Percentiles rank a stretch among this genome's conserved stretches.
phyloP scores from a whole-genome alignment of 2,888 invertebrate species.

The Drosophila falleni region DNA sequence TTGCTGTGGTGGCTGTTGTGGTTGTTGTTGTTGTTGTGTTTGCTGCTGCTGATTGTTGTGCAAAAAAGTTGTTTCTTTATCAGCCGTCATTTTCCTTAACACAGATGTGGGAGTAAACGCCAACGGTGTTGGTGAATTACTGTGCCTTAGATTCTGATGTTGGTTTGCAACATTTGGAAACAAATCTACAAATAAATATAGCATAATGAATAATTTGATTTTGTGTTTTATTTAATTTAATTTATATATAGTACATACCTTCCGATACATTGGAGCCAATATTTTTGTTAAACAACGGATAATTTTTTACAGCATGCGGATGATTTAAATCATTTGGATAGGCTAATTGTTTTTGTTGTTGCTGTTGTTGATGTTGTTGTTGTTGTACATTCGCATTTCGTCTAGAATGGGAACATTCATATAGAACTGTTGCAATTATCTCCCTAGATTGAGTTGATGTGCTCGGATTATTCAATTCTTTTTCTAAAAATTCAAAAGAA shows the following conservation, averaged over 20 bases:
- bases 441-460: constrained; percentile 69
- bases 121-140: constrained; percentile 89
- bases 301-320: constrained; percentile 29
- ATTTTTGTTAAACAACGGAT: constrained; percentile 38
- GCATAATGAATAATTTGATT: too few relatives aligned
- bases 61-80: constrained; percentile 88
- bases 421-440: constrained; percentile 71
- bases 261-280: constrained; percentile 39
- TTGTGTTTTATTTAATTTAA: too few relatives aligned
- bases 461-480: constrained; percentile 89
- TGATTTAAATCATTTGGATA: constrained; percentile 32
- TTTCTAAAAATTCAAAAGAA: constrained; percentile 90
- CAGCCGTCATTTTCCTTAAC: constrained; percentile 96
- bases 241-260: constrained; percentile 39
- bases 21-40: constrained; percentile 20
- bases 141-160: constrained; percentile 67
- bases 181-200: constrained; percentile 41
- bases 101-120: constrained; percentile 98
- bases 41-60: constrained; percentile 9
- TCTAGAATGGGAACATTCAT: constrained; percentile 57
- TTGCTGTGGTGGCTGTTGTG: constrained; percentile 32
- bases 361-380: constrained; percentile 31
- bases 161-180: constrained; percentile 30
- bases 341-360: constrained; percentile 20
- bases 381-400: constrained; percentile 37